Percentiles rank a stretch among this genome's conserved stretches.
These are phyloP conservation scores for Lordiphosa stackelbergi DNA, from an alignment of 1,140 invertebrate genomes.

Conservation along the genomic window DNA sequence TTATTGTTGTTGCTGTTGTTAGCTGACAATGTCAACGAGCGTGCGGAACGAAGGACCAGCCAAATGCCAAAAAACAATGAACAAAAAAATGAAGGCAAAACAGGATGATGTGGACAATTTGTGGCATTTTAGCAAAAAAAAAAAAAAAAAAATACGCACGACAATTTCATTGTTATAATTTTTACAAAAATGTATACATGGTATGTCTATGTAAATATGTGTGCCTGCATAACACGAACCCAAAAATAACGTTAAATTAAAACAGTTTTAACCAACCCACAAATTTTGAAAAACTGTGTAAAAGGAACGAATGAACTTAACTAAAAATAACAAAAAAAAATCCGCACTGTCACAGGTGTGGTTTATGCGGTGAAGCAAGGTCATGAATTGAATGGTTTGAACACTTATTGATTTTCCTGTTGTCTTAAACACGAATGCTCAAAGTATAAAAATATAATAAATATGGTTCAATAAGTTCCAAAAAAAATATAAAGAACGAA, in stretches of 20 bases:
- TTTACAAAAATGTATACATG: slow-evolving; percentile 19
- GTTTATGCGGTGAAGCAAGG: too few relatives aligned
- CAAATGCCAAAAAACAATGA: slow-evolving; percentile 12
- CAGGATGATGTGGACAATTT: slow-evolving; percentile 58
- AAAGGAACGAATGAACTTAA: slow-evolving; percentile 4
- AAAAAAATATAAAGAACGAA: too few relatives aligned
- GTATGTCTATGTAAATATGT: slow-evolving; percentile 2
- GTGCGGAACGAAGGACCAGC: slow-evolving; percentile 9
- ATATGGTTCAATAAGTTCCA: too few relatives aligned
- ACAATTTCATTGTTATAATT: slow-evolving; percentile 64
- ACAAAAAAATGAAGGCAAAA: slow-evolving; percentile 16
- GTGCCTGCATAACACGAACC: slow-evolving; percentile 8
- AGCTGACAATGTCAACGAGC: slow-evolving; percentile 31
- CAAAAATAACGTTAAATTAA: slow-evolving; percentile 8
- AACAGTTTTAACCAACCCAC: not conserved
- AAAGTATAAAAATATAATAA: too few relatives aligned
- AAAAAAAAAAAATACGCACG: slow-evolving; percentile 18
- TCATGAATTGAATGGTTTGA: too few relatives aligned
- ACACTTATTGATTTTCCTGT: too few relatives aligned
- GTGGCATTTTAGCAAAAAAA: slow-evolving; percentile 32
- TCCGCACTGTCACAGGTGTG: too few relatives aligned
- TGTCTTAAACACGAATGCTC: too few relatives aligned
- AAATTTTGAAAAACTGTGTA: slow-evolving; percentile 16
- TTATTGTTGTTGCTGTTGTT: slow-evolving; percentile 18
- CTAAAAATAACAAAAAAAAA: slow-evolving; percentile 3